Conservation (phyloP, 37 sponge, comb jelly and placozoan species). For the Beroe forskalii region DNA sequence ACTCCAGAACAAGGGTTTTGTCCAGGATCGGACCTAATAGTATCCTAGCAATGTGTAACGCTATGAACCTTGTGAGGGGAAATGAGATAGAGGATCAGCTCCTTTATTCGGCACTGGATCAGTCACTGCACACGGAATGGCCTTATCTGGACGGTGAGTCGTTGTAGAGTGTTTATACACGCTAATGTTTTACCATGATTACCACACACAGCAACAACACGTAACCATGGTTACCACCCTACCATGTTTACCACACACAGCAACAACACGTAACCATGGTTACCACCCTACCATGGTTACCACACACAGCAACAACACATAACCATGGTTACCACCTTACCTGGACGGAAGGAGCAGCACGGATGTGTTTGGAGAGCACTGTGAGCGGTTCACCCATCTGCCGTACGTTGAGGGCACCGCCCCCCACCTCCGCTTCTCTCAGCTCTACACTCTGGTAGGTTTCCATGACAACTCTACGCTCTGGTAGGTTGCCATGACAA, state of each 20-base stretch:
- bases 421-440: neutral
- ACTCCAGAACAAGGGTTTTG: no score
- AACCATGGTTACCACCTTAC: neutral
- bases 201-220: neutral
- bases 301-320: neutral
- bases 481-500: no score
- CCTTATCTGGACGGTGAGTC: neutral
- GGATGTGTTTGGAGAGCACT: neutral
- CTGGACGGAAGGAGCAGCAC: neutral
- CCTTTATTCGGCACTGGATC: neutral
- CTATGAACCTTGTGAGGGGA: neutral
- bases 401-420: constrained; percentile 44
- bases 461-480: no score
- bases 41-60: neutral
- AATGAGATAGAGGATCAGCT: constrained; percentile 9
- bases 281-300: neutral
- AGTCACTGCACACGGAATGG: neutral
- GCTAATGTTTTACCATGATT: neutral
- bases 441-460: constrained; percentile 36
- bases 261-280: neutral
- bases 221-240: no score
- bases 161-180: neutral
- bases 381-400: neutral
- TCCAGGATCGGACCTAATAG: neutral
- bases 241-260: neutral